Evolutionary conservation across 2,797 vertebrate species (phyloP), one percentile per base, ranked within the genome.

Genomic region (Gallinago solitaria): DNA sequence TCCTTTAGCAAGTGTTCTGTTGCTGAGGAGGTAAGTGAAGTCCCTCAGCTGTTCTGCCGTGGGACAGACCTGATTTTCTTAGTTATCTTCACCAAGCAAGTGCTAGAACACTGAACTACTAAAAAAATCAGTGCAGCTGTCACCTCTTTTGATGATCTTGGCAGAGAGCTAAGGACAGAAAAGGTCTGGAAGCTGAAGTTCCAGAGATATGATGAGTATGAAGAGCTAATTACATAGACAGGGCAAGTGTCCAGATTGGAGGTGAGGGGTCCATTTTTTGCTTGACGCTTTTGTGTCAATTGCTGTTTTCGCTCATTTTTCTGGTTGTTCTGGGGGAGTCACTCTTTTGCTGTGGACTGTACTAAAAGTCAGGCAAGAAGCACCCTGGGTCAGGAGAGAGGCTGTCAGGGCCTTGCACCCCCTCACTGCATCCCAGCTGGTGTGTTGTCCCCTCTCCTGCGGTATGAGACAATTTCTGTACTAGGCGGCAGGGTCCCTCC

Each of bases 371-470:
- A 56, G 35, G 18, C 19, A 33, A 51, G 76, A 54, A 47, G 10
- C 16, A 79, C 10, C 17, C 35, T 76, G 35, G 48, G 16, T 33
- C 30, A 35, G 45, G 27, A 59, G 57, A 27, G 28, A 81, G 20
- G 17, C 28, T 75, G 8, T 61, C 41, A 51, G 35, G 19, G 6
- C 37, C 23, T 67, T 45, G 4, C 12, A 1, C 3, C 3, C 2
- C 7, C 23, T 70, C n/a, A 18, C 17, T 43, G 24, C 25, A 30
- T 21, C 28, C 76, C 51, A 47, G 23, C 45, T 70, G 16, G 6
- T 50, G 60, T 33, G 7, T 23, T 60, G 20, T 71, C 27, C 39
- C 32, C 71, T 81, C 68, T 57, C 0, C 0, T 16, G 25, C 6
- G 0, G 0, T 24, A 5, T 9, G 32, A 54, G 17, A 57, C 19